Base-by-base conservation (phyloP, 1,140 invertebrate genomes). In the Drosophila quadrilineata region DNA sequence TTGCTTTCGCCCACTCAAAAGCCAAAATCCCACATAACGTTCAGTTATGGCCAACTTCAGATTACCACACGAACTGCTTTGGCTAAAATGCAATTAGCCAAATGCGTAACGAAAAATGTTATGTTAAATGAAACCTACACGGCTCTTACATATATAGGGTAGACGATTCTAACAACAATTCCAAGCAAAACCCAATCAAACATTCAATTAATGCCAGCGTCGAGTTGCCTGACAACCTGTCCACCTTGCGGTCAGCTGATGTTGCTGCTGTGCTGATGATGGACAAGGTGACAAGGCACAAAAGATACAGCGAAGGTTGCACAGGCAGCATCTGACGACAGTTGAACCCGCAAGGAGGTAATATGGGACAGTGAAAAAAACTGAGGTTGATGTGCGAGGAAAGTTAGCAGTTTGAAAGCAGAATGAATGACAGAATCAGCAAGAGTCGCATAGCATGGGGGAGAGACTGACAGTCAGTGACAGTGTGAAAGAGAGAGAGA, bases 1-100 rank as follows among this genome's bases (percentile, higher is more conserved):
- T 59, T 58, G 62, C 56, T 45, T 48, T 57, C 73, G 60, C 77
- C 77, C 76, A 84, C 77, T 76, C 60, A 48, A 62, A 35, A 29
- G 58, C 36, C 29, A 65, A 26, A 71, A 43, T 48, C 67, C 70
- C 54, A 71, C 71, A 79, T 57, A 58, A 16, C 50, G 53, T 71
- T 59, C 62, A 49, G 48, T 60, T 54, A 40, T 21, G 35, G 53
- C 14, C 26, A 56, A 45, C 36, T 56, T 16, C 28, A n/a, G n/a
- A n/a, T n/a, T n/a, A n/a, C n/a, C n/a, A n/a, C n/a, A n/a, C n/a
- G n/a, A 48, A 40, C 33, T 50, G 59, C 22, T 29, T 56, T 21
- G 48, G 31, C 60, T 19, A 46, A 71, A 80, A 57, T 58, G 35
- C 65, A 69, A 84, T 84, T 84, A 64, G 24, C 38, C 38, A n/a